Base-by-base conservation (phyloP, 2,888 invertebrate genomes). In the Cremastinae sp. region DNA sequence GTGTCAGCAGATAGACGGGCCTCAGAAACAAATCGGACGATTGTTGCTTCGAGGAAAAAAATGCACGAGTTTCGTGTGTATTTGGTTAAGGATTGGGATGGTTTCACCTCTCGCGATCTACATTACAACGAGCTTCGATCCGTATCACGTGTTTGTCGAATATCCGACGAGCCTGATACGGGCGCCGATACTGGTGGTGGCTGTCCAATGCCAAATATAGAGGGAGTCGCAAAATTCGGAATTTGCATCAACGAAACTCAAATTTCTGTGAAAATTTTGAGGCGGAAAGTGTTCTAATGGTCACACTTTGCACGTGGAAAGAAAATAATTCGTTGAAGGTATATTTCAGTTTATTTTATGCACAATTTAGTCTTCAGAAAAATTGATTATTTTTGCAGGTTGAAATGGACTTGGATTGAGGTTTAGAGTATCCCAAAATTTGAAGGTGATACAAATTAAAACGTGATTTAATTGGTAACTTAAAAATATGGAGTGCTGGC, bases 71-170 rank as follows among this genome's bases (percentile, higher is more conserved):
- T 38, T 49, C 36, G 56, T 0, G 14, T 16, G 45, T n/a, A n/a
- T 20, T 18, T 14, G 16, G 69, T 34, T 49, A 74, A 66, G 61
- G 47, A 45, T 49, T 16, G 47, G 51, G 65, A 74, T 53, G 45
- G 62, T 70, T 61, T 34, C 58, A 80, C 73, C 47, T 45, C 41
- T 45, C 68, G 45, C 69, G 73, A 79, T 78, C 81, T 82, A 81
- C 79, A 83, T 84, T 80, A 82, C 78, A 78, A 72, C 41, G 41
- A 51, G 62, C 80, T 80, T 81, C 78, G 84, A 84, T 84, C 80
- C 76, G 83, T 82, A 81, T 83, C 81, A 69, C 75, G 70, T 82
- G 83, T 84, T 84, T 83, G 80, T 79, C 78, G 80, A 81, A 79
- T 81, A 79, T 74, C 74, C 77, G 74, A 78, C 74, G 66, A 75